Percentiles rank a stretch among this genome's conserved stretches.
Conservation (phyloP, 2,888 invertebrate species). For the Coenonympha glycerion region DNA sequence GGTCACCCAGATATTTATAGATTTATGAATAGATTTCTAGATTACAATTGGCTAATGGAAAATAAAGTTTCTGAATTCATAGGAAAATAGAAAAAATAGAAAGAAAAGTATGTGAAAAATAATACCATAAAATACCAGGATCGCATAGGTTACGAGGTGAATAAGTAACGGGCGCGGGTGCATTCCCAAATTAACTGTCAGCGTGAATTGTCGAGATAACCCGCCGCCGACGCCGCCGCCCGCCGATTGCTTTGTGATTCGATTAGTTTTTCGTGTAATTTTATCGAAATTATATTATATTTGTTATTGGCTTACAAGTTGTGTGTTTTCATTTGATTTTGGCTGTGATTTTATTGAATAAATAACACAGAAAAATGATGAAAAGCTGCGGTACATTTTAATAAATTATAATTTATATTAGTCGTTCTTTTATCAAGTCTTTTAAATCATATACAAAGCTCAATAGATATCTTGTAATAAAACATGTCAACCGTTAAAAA, state of each 20-base stretch:
- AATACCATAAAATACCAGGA: slow-evolving; percentile 49
- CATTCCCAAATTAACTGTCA: slow-evolving; percentile 73
- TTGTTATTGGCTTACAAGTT: slow-evolving; percentile 16
- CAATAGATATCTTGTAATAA: no score
- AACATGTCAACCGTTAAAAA: neutral
- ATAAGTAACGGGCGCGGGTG: slow-evolving; percentile 64
- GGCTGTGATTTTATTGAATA: neutral
- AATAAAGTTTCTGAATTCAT: neutral
- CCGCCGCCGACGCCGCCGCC: slow-evolving; percentile 36
- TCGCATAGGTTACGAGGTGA: slow-evolving; percentile 66
- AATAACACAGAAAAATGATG: no score
- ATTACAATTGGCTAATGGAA: neutral
- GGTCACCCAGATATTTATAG: no score
- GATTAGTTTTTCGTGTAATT: slow-evolving; percentile 65
- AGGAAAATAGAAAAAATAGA: neutral
- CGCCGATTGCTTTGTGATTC: slow-evolving; percentile 67
- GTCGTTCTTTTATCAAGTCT: no score
- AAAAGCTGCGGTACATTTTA: no score
- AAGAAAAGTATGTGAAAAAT: slow-evolving; percentile 10
- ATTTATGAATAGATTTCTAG: no score
- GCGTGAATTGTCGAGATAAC: slow-evolving; percentile 53
- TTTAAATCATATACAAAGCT: neutral
- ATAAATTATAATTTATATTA: no score
- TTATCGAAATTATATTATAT: slow-evolving; percentile 25
- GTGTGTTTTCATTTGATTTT: slow-evolving; percentile 5